These are phyloP conservation scores for Tychaedon coryphoeus DNA, from an alignment of 2,113 vertebrate genomes.

Conservation along the genomic window DNA sequence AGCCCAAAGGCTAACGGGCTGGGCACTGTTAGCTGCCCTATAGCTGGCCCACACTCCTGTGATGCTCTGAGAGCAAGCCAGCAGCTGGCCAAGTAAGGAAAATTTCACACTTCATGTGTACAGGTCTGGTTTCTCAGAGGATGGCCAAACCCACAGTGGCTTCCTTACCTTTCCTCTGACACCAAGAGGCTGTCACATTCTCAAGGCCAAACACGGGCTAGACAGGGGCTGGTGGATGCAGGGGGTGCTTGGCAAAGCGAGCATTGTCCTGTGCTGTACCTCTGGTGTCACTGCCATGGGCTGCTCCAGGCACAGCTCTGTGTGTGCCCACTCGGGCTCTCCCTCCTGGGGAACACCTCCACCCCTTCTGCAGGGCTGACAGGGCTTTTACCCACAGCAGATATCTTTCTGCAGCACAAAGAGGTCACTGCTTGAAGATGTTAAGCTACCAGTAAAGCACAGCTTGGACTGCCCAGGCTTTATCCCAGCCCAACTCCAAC, in stretches of 20 bases:
- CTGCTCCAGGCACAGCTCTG: rapidly evolving
- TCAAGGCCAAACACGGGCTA: not conserved
- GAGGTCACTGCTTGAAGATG: not conserved
- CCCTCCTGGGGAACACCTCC: rapidly evolving
- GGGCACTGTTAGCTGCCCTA: not conserved
- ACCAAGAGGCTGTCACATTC: not conserved
- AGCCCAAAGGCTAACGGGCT: not conserved
- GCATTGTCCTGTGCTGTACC: rapidly evolving
- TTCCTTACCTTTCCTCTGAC: not conserved
- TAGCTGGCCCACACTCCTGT: not conserved
- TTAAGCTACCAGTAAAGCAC: not conserved
- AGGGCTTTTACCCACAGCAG: not conserved
- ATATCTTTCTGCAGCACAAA: not conserved
- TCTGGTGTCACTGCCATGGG: rapidly evolving
- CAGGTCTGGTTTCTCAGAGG: not conserved
- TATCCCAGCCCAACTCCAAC: not conserved
- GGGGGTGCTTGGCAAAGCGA: not conserved
- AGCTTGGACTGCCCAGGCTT: not conserved
- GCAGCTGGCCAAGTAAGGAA: not conserved
- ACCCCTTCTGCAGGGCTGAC: not conserved
- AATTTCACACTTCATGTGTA: not conserved
- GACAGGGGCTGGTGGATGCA: rapidly evolving
- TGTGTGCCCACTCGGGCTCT: too few relatives aligned
- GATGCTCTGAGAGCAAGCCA: not conserved
- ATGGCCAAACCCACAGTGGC: not conserved